Base-by-base conservation (phyloP, 2,797 vertebrate genomes). In the Schizothorax lantsangensis region DNA sequence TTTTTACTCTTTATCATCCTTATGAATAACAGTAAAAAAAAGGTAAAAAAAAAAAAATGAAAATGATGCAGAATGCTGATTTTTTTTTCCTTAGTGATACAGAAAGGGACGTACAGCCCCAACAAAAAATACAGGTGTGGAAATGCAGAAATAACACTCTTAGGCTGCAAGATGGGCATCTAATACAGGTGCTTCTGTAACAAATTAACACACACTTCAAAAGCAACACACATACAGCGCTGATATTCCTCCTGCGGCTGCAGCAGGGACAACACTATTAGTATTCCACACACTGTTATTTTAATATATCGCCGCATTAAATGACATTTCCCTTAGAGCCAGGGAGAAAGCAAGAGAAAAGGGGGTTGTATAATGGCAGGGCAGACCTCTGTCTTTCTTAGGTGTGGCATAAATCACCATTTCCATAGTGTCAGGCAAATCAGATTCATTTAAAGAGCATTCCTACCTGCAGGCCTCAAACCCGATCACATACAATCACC, bases 361-460 rank as follows among this genome's bases (percentile, higher is more conserved):
- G 36, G 66, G 30, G 78, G 30, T 73, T 74, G 78, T 85, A 59
- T 86, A 86, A 86, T 80, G 84, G 77, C 38, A n/a, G 40, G 77
- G 66, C 40, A 80, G 78, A 74, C 40, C 40, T 80, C 38, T 85
- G 47, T 86, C 66, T 73, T 64, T 79, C 66, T 78, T 68, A 80
- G 71, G 38, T 78, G 78, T 86, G 88, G 84, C 83, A 49, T 68
- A 88, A 71, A 84, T 91, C 68, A 91, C 80, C 69, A 89, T 68
- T 73, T 83, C 87, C 57, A 87, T 87, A 81, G 84, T 23, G 80
- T 84, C 79, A 71, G 88, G 79, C 71, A 86, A 90, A 92, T 89
- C 87, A 89, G 90, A 92, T 91, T 92, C 89, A 91, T 91, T 93
- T 89, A 79, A 89, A 89, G 83, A 91, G 90, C 87, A 86, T 84